Conservation (phyloP, 1,140 invertebrate species). For the Armadillidium nasatum region DNA sequence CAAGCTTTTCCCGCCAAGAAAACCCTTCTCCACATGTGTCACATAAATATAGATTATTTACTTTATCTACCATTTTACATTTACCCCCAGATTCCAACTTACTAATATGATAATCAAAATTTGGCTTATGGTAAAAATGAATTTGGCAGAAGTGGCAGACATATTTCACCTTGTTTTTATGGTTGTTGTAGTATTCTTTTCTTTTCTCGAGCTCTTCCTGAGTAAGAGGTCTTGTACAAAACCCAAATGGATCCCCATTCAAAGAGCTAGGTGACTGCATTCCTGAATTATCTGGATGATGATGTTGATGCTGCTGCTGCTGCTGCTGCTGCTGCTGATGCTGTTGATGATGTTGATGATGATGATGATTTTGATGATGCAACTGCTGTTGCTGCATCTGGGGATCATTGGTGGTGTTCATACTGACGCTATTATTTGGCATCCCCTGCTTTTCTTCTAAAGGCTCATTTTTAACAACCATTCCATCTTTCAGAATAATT, state of each 20-base stretch:
- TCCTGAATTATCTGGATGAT: conserved; percentile 28
- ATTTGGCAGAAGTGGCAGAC: conserved; percentile 44
- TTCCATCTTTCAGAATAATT: conserved; percentile 41
- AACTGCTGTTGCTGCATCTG: neutral
- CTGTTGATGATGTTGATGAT: neutral
- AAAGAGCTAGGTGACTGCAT: conserved; percentile 28
- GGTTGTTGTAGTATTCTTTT: conserved; percentile 43
- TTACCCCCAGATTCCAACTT: conserved; percentile 39
- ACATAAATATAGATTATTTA: conserved; percentile 43
- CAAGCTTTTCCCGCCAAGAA: conserved; percentile 43
- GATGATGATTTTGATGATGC: neutral
- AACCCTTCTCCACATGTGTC: conserved; percentile 43
- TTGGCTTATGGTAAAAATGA: conserved; percentile 44
- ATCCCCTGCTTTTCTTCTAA: conserved; percentile 23
- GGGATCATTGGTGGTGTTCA: conserved; percentile 18
- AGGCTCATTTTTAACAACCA: conserved; percentile 43
- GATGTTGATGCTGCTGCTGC: neutral
- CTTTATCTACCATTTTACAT: conserved; percentile 39
- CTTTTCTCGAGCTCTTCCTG: conserved; percentile 42
- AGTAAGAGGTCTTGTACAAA: conserved; percentile 24
- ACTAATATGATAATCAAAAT: conserved; percentile 43
- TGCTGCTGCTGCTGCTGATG: neutral
- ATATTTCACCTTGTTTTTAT: conserved; percentile 44
- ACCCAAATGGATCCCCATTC: conserved; percentile 26
- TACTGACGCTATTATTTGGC: conserved; percentile 7